Evolutionary conservation across 2,888 invertebrate genomes (phyloP), one percentile per base, ranked within the genome.

Genomic region (Drosophila fungiperda): DNA sequence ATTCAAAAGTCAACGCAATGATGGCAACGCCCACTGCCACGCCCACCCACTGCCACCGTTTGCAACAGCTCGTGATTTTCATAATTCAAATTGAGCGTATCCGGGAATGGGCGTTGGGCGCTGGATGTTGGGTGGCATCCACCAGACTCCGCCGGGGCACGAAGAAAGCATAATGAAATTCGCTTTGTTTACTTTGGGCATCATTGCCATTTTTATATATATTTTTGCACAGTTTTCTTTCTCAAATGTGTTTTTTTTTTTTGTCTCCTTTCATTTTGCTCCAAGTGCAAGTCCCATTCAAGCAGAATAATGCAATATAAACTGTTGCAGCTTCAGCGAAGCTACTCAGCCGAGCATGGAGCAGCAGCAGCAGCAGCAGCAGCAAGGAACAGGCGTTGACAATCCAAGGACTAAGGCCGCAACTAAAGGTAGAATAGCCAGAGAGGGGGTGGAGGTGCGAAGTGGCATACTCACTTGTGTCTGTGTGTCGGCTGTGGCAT

Each of bases 271-370:
- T 26, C 61, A 48, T 70, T 70, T 62, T 68, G 52, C 64, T 54
- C 66, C 69, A 80, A 85, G 89, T 88, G 90, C 78, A 90, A 87
- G 87, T 87, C 80, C 89, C 87, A 90, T 90, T 90, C 90, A 87
- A 90, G 87, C 90, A 87, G 87, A 87, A 87, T 87, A 87, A 87
- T 87, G 87, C 87, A 87, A 87, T 87, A 90, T 90, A 87, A 87
- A 87, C 90, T 87, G 87, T 90, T 87, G 89, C 87, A 90, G 87
- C 87, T 87, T 87, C 84, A 87, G 73, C 89, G 76, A 68, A 90
- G 82, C 89, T 72, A 87, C 87, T 90, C 87, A 89, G 73, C 73
- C 70, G 68, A 64, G 76, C 68, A 70, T 63, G 60, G 67, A 64
- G 40, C 50, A 59, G 68, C 52, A 61, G 50, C 38, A 38, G 17